Evolutionary conservation across 2,888 invertebrate genomes (phyloP), one percentile per base, ranked within the genome.

Genomic region (Trypoxylon attenuatum): DNA sequence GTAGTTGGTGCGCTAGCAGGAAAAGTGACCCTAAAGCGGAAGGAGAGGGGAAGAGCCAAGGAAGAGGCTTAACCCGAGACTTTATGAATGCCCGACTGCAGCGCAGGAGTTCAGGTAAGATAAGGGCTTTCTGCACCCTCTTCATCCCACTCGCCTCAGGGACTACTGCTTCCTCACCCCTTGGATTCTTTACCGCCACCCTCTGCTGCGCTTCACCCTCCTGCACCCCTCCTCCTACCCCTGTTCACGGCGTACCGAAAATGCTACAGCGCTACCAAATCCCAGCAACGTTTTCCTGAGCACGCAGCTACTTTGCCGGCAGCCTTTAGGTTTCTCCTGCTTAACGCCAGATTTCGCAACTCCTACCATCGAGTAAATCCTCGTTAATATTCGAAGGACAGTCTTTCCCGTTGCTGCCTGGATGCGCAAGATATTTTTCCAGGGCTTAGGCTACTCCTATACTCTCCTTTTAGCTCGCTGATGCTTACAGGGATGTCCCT

Each of bases 41-140:
- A 25, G 25, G 53, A 25, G 65, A 51, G 61, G 50, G 60, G 57
- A 70, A 73, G 33, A 33, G 33, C 1, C 33, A 33, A 10, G 33
- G 33, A 33, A 33, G 33, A 13, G 33, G 76, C 75, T 79, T 79
- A 79, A 77, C 76, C 69, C 59, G 65, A 71, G 78, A 80, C 78
- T 79, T 81, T 79, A 78, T 78, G 78, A 81, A 81, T 78, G 71
- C 73, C 47, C 59, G 62, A 68, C 64, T 69, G 73, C 66, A 66
- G 61, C 63, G 71, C 61, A 57, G 63, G 73, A 79, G 78, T 78
- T 79, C 78, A 77, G 73, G 80, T 76, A 72, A 80, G 82, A 81
- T 81, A 82, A 81, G 79, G 70, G 71, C 77, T 75, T 73, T 76
- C 65, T 54, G 53, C 72, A 63, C 71, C 68, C 73, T 72, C 65